Percentiles rank a stretch among this genome's conserved stretches.
These are phyloP conservation scores for Drosophila pseudoobscura DNA, from an alignment of 1,140 invertebrate species.

Conservation along the genomic window DNA sequence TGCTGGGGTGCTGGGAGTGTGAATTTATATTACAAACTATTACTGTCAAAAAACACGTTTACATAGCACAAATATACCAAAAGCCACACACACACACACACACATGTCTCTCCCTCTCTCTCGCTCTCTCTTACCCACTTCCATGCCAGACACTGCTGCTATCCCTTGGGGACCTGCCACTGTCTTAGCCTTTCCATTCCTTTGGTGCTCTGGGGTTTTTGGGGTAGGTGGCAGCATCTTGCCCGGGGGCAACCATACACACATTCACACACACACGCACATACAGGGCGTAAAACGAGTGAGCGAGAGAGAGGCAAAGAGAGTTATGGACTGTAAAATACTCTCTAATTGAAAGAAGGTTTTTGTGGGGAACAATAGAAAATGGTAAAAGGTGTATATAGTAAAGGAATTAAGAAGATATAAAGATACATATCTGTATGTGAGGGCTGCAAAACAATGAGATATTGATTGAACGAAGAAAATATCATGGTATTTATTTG, in stretches of 20 bases:
- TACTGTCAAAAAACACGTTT: conserved; percentile 82
- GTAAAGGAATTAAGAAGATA: too few species aligned
- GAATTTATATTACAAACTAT: conserved; percentile 82
- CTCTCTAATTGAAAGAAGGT: neutral
- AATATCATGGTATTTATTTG: too few species aligned
- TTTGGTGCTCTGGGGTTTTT: conserved; percentile 38
- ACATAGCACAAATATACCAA: conserved; percentile 76
- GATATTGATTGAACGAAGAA: too few species aligned
- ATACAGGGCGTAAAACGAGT: conserved; percentile 8
- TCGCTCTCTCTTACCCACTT: neutral
- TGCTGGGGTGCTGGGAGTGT: conserved; percentile 66
- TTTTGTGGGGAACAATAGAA: too few species aligned
- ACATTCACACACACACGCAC: conserved; percentile 28
- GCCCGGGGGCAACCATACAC: conserved; percentile 21
- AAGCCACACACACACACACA: conserved; percentile 26
- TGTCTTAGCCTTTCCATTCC: conserved; percentile 27
- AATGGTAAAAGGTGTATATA: too few species aligned
- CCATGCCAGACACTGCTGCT: conserved; percentile 44
- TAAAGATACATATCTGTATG: too few species aligned
- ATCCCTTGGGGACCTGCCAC: conserved; percentile 48
- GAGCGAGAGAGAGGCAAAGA: too few species aligned
- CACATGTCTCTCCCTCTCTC: neutral
- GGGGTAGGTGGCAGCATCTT: conserved; percentile 70
- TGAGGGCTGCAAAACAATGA: too few species aligned
- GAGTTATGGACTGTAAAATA: conserved; percentile 15